A percentile compares a stretch with the other conserved stretches of the same genome.
phyloP scores from a whole-genome alignment of 2,888 invertebrate species.

The Osedax fenrisi region DNA sequence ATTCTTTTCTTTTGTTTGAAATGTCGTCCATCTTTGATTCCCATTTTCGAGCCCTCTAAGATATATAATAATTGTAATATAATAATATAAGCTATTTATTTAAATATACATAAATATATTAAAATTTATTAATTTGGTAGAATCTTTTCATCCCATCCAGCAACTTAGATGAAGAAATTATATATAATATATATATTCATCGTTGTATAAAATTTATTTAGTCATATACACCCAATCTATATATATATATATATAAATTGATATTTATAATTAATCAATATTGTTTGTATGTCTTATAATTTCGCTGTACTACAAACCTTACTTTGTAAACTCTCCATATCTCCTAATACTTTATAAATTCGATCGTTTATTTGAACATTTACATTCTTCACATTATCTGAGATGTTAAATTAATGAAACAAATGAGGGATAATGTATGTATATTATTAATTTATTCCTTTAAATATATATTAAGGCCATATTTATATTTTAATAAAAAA shows the following conservation, averaged over 20 bases:
- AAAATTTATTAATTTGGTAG: too few species aligned
- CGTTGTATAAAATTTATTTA: too few species aligned
- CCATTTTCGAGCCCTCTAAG: slow-evolving; percentile 45
- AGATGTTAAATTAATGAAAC: slow-evolving; percentile 27
- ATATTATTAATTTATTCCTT: too few species aligned
- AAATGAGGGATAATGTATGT: not conserved
- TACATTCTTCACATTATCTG: slow-evolving; percentile 44
- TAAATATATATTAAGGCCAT: too few species aligned
- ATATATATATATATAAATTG: too few species aligned
- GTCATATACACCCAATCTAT: too few species aligned
- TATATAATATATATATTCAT: too few species aligned
- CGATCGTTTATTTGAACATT: slow-evolving; percentile 37
- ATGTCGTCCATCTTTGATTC: slow-evolving; percentile 45
- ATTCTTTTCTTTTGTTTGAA: slow-evolving; percentile 41
- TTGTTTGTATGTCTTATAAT: too few species aligned
- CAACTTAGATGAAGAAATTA: too few species aligned
- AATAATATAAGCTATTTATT: not conserved
- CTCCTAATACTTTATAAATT: slow-evolving; percentile 45
- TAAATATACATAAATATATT: not conserved
- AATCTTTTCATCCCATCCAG: too few species aligned
- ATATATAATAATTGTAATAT: not conserved
- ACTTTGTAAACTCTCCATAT: slow-evolving; percentile 47
- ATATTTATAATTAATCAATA: too few species aligned
- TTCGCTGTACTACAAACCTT: too few species aligned
- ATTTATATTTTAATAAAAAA: not conserved